These are phyloP conservation scores for Tethea ocularis DNA, from an alignment of 2,888 invertebrate genomes.

Conservation along the genomic window DNA sequence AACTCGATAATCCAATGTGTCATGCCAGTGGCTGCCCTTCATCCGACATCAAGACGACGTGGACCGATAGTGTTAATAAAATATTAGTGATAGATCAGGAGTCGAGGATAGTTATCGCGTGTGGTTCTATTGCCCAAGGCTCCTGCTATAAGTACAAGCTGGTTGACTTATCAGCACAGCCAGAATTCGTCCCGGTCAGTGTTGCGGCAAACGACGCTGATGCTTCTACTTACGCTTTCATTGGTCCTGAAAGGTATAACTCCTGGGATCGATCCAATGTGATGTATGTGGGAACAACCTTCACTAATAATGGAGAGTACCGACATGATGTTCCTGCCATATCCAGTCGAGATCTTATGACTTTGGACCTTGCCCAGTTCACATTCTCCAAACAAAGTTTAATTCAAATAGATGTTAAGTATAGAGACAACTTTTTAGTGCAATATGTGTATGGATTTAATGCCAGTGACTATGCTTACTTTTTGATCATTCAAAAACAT, in stretches of 20 bases:
- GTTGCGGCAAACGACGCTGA: conserved; percentile 96
- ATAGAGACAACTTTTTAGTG: conserved; percentile 96
- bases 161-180: conserved; percentile 89
- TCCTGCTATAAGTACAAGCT: conserved; percentile 94
- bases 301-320: conserved; percentile 95
- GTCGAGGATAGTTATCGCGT: conserved; percentile 91
- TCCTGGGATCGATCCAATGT: conserved; percentile 93
- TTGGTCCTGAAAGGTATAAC: conserved; percentile 94
- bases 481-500: conserved; percentile 96
- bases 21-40: conserved; percentile 93
- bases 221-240: conserved; percentile 96
- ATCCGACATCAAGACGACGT: conserved; percentile 84
- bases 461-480: conserved; percentile 97
- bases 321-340: conserved; percentile 96
- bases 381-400: conserved; percentile 94
- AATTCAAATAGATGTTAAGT: conserved; percentile 95
- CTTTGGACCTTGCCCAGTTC: conserved; percentile 91
- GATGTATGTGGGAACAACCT: conserved; percentile 96
- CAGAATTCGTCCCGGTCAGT: conserved; percentile 91
- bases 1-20: conserved; percentile 94
- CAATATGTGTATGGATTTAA: conserved; percentile 98
- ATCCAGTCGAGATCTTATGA: conserved; percentile 92
- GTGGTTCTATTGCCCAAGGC: conserved; percentile 95
- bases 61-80: conserved; percentile 95
- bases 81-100: conserved; percentile 93